Base-by-base conservation (phyloP, 2,888 invertebrate species). In the Lasius fuliginosus region DNA sequence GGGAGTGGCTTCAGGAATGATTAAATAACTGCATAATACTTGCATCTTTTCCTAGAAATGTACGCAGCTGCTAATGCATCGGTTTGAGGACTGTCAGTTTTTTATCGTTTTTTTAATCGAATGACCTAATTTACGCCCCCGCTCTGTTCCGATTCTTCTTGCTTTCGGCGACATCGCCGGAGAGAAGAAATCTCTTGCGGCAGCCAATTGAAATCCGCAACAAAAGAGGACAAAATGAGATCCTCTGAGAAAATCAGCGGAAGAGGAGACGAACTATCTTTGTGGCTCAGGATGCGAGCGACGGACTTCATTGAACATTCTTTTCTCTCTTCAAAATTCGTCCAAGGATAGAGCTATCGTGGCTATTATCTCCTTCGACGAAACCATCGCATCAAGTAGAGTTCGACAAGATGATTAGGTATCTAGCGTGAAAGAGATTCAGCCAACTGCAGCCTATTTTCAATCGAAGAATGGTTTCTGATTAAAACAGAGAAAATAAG, bases 141-240 rank as follows among this genome's bases (percentile, higher is more conserved):
- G 15, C 71, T 36, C 36, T 36, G 27, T 33, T 42, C 46, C 33
- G 85, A 60, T 64, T 71, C 71, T 60, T 83, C 79, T 84, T 85
- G 36, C 79, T 36, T 68, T 36, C 53, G 46, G n/a, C 3, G 81
- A 56, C 53, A 65, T 40, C 65, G 60, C 53, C 69, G 79, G 58
- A 79, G 76, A 60, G 71, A 58, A 58, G 53, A 77, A 75, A 67
- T 79, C 82, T 67, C 88, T 76, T 53, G 77, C 65, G 56, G 82
- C 76, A 86, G 85, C 89, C 90, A 88, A 90, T 90, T 90, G 90
- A 90, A 89, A 90, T 87, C 77, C 60, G 23, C 82, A 74, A 90
- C 88, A 90, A 90, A 90, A 86, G 90, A 30, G 81, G 85, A 56
- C 73, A 85, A 84, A 87, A 85, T 77, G 85, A 86, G 82, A 83